Base-by-base conservation (phyloP, 2,113 vertebrate genomes). In the Sarotherodon lohbergeri region DNA sequence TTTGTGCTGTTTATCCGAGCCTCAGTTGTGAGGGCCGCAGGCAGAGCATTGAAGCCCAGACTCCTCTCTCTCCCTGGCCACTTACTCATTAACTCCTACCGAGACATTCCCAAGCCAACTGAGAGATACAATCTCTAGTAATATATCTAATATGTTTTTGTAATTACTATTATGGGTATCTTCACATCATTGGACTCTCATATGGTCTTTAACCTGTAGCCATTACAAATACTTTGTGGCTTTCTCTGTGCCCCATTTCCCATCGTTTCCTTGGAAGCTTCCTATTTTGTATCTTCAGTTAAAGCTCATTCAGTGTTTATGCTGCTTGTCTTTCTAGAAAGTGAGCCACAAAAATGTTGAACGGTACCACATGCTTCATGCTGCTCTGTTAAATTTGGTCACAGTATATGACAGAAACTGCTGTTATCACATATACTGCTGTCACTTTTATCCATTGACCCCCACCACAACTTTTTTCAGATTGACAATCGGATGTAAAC, bases 231-330 rank as follows among this genome's bases (percentile, higher is more conserved):
- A 4, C 43, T 76, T 24, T 27, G 68, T 29, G n/a, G 34, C 34
- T 71, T 39, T 84, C 12, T 59, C 68, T 63, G 4, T 19, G 12
- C 24, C 50, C 73, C 5, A 11, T 68, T 81, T 48, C 29, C 56
- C 48, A 50, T 79, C 12, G 27, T 55, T 13, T 56, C 29, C 76
- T 29, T 2, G 7, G 63, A 63, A 52, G 5, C 36, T 90, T 87
- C 88, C 82, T 84, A 63, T 90, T 87, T 81, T 22, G 55, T 22
- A 3, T 84, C 63, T 43, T 83, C 27, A 16, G 14, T 59, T 48
- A 39, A 71, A 80, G 52, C 29, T 39, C 22, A n/a, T 55, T 32
- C 19, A 16, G 50, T 88, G 85, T 92, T 89, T 55, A 85, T 80
- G 9, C 10, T 34, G 52, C 43, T 83, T n/a, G 24, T 73, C 27